phyloP scores from a whole-genome alignment of 2,888 invertebrate genomes.

The Azorinus chamasolen region DNA sequence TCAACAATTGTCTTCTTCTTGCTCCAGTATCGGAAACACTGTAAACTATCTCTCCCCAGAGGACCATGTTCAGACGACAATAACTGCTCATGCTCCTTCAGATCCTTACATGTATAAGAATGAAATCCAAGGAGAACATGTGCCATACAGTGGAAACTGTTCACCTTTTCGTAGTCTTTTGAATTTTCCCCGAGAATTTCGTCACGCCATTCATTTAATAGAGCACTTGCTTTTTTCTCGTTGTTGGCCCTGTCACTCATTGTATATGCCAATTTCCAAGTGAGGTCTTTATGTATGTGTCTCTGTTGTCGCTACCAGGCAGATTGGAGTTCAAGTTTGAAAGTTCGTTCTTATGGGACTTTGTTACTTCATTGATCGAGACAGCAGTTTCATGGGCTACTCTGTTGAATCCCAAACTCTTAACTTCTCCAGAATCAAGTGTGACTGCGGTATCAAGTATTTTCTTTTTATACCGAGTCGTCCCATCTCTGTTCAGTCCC shows the following conservation, averaged over 20 bases:
- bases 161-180: background rate
- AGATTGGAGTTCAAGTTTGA: slow-evolving; percentile 3
- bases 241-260: slow-evolving; percentile 2
- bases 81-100: slow-evolving; percentile 10
- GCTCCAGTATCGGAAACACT: slow-evolving; percentile 36
- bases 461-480: slow-evolving; percentile 32
- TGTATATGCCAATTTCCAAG: background rate
- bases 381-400: slow-evolving; percentile 32
- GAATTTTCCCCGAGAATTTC: background rate
- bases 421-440: slow-evolving; percentile 23
- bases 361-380: slow-evolving; percentile 18
- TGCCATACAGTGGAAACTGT: slow-evolving; percentile 49
- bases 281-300: too few species aligned
- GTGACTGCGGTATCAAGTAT: slow-evolving; percentile 40
- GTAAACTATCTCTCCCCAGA: slow-evolving; percentile 47
- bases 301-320: too few species aligned
- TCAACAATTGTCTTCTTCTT: too few species aligned
- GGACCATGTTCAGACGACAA: slow-evolving; percentile 14
- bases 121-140: slow-evolving; percentile 57
- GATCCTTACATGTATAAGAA: slow-evolving; percentile 19
- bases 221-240: background rate
- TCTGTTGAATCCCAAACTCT: slow-evolving; percentile 8
- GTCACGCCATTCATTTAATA: background rate
- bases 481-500: slow-evolving; percentile 39
- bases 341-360: slow-evolving; percentile 5